A percentile compares a stretch with the other conserved stretches of the same genome.
Evolutionary conservation across 2,888 invertebrate species (phyloP).

Genomic region (Chromoteleia sp.): DNA sequence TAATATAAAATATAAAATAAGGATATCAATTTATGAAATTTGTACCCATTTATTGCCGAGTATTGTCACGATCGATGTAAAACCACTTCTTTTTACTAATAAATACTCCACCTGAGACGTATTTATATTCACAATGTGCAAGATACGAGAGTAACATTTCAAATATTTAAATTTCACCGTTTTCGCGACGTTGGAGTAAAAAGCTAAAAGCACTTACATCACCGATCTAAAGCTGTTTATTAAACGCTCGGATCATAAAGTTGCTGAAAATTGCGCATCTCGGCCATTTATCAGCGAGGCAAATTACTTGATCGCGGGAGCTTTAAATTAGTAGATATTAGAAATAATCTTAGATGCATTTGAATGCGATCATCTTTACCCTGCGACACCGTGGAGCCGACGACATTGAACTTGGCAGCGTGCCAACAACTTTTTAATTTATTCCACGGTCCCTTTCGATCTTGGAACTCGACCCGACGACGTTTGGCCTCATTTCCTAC

Average conservation of each 20-base stretch:
- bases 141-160: too few relatives aligned
- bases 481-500: constrained; percentile 62
- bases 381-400: constrained; percentile 51
- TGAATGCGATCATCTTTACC: constrained; percentile 51
- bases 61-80: background rate
- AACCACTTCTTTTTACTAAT: background rate
- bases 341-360: constrained; percentile 63
- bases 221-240: constrained; percentile 36
- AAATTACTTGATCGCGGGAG: constrained; percentile 49
- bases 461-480: constrained; percentile 55
- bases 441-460: constrained; percentile 71
- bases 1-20: too few relatives aligned
- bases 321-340: constrained; percentile 57
- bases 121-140: background rate
- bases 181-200: constrained; percentile 10
- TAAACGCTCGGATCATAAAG: constrained; percentile 43
- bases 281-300: constrained; percentile 43
- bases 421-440: constrained; percentile 75
- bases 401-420: constrained; percentile 79
- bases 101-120: background rate
- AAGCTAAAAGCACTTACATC: constrained; percentile 33
- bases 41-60: background rate
- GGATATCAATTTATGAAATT: too few relatives aligned
- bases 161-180: constrained; percentile 2
- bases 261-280: constrained; percentile 24